These are phyloP conservation scores for Ormia ochracea DNA, from an alignment of 2,888 invertebrate species.

Conservation along the genomic window DNA sequence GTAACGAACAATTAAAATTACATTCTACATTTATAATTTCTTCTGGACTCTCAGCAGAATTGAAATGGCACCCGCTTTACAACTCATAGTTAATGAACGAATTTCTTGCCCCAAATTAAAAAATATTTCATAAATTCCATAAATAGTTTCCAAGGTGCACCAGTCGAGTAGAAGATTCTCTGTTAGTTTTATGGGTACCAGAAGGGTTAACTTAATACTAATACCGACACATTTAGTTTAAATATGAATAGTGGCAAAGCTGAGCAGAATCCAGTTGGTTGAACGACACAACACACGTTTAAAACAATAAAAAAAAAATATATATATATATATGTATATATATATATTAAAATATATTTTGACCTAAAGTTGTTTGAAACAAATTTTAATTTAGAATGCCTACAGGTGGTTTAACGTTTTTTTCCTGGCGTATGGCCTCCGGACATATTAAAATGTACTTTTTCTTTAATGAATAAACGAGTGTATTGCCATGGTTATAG, in stretches of 20 bases:
- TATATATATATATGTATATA: no score
- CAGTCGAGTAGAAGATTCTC: no score
- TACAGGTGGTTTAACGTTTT: constrained; percentile 52
- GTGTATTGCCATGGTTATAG: constrained; percentile 24
- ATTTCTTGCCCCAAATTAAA: no score
- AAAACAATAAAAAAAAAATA: not conserved
- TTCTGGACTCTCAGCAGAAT: no score
- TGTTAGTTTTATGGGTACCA: not conserved
- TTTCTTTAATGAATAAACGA: constrained; percentile 9
- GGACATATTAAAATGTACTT: constrained; percentile 24
- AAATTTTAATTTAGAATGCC: constrained; percentile 58
- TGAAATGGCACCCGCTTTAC: no score
- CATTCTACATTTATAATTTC: no score
- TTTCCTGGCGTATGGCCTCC: constrained; percentile 9
- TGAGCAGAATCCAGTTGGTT: not conserved
- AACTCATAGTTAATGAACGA: no score
- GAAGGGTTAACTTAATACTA: constrained; percentile 5
- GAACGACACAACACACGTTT: not conserved
- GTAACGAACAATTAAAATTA: no score
- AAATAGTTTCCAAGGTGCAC: no score
- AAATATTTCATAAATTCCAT: no score
- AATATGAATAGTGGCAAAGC: not conserved
- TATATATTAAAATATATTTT: constrained; percentile 33
- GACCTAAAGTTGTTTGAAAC: constrained; percentile 30
- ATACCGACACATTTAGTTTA: constrained; percentile 13